Base-by-base conservation (phyloP, 2,113 vertebrate species). In the Hippolais icterina region DNA sequence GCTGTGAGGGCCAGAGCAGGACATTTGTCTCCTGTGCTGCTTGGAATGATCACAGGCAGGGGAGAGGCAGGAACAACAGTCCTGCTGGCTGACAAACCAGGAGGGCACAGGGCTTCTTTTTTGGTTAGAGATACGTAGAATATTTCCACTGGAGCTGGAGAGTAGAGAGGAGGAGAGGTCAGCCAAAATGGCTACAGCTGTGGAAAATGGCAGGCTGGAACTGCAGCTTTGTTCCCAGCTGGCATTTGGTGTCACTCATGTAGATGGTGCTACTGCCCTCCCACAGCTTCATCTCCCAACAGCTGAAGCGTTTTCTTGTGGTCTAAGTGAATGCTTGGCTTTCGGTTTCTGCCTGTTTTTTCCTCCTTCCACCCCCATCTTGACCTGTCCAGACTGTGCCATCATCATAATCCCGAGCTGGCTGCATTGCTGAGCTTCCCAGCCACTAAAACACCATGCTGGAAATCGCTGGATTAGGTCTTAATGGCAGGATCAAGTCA, bases 401-500 rank as follows among this genome's bases (percentile, higher is more conserved):
- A 11, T 77, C 12, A 2, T 95, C 81, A 91, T 97, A 96, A 97
- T 96, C 96, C 92, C 2, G 4, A 87, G 80, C 90, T 92, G 60
- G 66, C 89, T 80, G 59, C 71, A 9, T 8, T 2, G 7, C 5
- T 0, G 24, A 79, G 69, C 78, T 83, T 86, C 81, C 89, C 78
- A 83, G 79, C 39, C 2, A 0, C 61, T 94, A 9, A 88, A 93
- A 31, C 11, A 15, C 33, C 17, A 17, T 2, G 4, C 91, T 72
- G 60, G 76, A 96, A 93, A 96, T 90, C 61, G 0, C 31, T 0
- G 20, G 95, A 96, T 97, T 96, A 96, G 76, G 69, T 57, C 65
- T 77, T 97, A 96, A 97, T 90, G 90, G 94, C 61, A 91, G 72
- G 95, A 95, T 96, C 88, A 93, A 89, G 68, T 49, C 24, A 42